Evolutionary conservation across 1,140 invertebrate genomes (phyloP), one percentile per base, ranked within the genome.

Genomic region (Drosophila ananassae): DNA sequence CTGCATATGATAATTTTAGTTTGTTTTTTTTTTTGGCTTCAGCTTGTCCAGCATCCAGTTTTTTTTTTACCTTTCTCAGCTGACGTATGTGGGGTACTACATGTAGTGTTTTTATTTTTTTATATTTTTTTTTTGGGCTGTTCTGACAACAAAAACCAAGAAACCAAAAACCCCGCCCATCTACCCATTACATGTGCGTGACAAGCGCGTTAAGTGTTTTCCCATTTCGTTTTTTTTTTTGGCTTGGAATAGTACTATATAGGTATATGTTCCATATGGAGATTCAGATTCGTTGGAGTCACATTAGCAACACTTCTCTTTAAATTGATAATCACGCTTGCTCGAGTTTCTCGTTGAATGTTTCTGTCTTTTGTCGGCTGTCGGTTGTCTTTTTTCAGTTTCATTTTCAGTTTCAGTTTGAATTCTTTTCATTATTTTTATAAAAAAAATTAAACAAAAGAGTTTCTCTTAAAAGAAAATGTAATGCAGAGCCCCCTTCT

Each of bases 191-290:
- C 68, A 50, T 52, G 60, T 75, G 72, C 72, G 72, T 75, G 72
- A 75, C 72, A 75, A 66, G 72, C 22, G 72, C 72, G 73, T 75
- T 75, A 75, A 74, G 71, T 74, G 67, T 44, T 62, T 62, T 62
- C 59, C 59, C 59, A 62, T 62, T 62, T 24, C 50, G 5, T 44
- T 22, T 57, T 12, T 44, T 17, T 44, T 44, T 21, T 44, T 17
- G 5, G 9, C 21, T 37, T 37, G 32, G 32, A 32, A 32, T 37
- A 37, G 10, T 10, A 17, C 17, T 17, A 17, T 37, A 37, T 37
- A 12, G 34, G 41, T 44, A 21, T 44, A 44, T 44, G n/a, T 44
- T 44, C 41, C 28, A 17, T 6, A 37, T 44, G 17, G 13, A 58
- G 48, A 64, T 47, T 39, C 21, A 48, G 17, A 61, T 73, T 73